Base-by-base conservation (phyloP, 2,888 invertebrate species). In the Pandemis cinnamomeana region DNA sequence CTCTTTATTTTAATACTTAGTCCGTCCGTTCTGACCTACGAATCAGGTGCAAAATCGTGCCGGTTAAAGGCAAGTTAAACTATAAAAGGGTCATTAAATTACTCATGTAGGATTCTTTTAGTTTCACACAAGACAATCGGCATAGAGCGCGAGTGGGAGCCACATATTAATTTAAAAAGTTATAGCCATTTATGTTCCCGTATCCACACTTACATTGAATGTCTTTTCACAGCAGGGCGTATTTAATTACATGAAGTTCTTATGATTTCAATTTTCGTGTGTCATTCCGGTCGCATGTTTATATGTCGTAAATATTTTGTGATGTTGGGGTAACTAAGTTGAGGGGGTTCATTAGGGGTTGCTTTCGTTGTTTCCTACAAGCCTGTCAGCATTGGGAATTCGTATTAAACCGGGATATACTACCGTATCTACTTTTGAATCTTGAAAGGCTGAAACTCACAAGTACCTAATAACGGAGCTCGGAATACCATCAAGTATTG, bases 241-340 rank as follows among this genome's bases (percentile, higher is more conserved):
- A 62, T 67, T 72, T 53, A 61, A 61, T 48, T 60, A 66, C 46
- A 61, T 62, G 67, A 74, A 72, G 69, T 79, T 81, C 77, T 83
- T 84, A 83, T 84, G 82, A 82, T 82, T 84, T 81, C 75, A 78
- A 79, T 79, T 77, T 79, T 77, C 79, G 75, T 81, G 77, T 77
- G 77, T 80, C 80, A 71, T 72, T 71, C 70, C 79, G 80, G 75
- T 91, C 78, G 91, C 92, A 86, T 91, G 91, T 88, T 89, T 82
- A 80, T 79, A 55, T 55, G 80, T 82, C 86, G 86, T 92, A 89
- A 91, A 90, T 85, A 87, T 86, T 83, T 82, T 80, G 82, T 85
- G 82, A 81, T 80, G 81, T 82, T 81, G 79, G 85, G 86, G 86
- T 81, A 81, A 83, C 78, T 84, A 80, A 83, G 84, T 81, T 83